phyloP scores from a whole-genome alignment of 2,113 vertebrate genomes.

The Azemiops feae region DNA sequence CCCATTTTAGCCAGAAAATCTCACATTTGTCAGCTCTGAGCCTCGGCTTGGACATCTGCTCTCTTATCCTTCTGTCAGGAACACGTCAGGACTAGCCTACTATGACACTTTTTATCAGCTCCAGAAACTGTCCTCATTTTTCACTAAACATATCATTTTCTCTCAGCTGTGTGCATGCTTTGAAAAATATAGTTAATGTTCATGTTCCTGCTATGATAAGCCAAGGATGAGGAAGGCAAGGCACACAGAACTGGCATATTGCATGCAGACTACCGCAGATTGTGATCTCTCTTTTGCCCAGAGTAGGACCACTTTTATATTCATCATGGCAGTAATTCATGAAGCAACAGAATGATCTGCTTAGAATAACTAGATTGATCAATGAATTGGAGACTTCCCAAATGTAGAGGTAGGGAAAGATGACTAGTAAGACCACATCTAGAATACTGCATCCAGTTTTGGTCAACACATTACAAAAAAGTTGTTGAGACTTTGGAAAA shows the following conservation, averaged over 20 bases:
- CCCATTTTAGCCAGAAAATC: slow-evolving; percentile 54
- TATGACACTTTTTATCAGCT: slow-evolving; percentile 65
- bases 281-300: not conserved
- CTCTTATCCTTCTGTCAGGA: slow-evolving; percentile 42
- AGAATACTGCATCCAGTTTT: not conserved
- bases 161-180: slow-evolving; percentile 32
- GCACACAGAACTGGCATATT: not conserved
- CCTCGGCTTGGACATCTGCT: slow-evolving; percentile 25
- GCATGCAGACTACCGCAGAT: not conserved
- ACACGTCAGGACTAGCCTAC: slow-evolving; percentile 59
- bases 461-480: not conserved
- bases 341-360: not conserved
- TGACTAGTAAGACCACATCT: not conserved
- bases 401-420: not conserved
- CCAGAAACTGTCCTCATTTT: slow-evolving; percentile 59
- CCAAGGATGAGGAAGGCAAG: not conserved
- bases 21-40: slow-evolving; percentile 57
- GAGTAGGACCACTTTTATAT: not conserved
- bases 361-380: not conserved
- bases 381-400: not conserved
- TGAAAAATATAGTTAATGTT: not conserved
- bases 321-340: not conserved
- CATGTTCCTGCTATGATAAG: slow-evolving; percentile 48
- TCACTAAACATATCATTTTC: slow-evolving; percentile 24
- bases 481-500: not conserved